Conservation (phyloP, 2,888 invertebrate species). For the Troides aeacus region DNA sequence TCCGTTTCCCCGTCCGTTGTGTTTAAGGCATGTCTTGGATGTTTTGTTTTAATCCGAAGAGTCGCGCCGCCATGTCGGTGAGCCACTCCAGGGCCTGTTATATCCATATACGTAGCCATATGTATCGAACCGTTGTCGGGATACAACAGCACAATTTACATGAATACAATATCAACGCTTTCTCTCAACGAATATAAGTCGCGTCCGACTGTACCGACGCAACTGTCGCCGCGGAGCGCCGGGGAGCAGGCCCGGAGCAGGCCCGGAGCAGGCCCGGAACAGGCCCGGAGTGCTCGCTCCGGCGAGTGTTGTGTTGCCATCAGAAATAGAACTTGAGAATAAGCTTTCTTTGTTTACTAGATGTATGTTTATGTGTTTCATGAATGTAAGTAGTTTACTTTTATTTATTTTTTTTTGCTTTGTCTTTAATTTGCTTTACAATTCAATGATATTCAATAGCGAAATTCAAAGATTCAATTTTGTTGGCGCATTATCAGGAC, state of each 20-base stretch:
- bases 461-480: constrained; percentile 19
- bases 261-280: not conserved
- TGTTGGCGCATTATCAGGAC: constrained; percentile 45
- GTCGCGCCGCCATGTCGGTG: not conserved
- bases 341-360: constrained; percentile 20
- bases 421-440: constrained; percentile 15
- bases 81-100: not conserved
- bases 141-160: not conserved
- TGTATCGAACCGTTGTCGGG: not conserved
- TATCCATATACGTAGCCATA: not conserved
- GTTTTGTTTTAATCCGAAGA: not conserved
- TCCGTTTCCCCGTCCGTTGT: not conserved
- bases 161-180: not conserved
- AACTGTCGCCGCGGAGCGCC: not conserved
- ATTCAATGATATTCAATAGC: not conserved
- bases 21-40: not conserved
- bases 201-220: not conserved
- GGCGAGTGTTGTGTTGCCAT: not conserved
- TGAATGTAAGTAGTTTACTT: constrained; percentile 20
- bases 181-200: not conserved
- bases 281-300: not conserved
- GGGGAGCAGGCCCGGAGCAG: not conserved
- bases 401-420: constrained; percentile 24
- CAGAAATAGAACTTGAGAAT: not conserved
- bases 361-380: not conserved